Evolutionary conservation across 2,113 vertebrate genomes (phyloP).

Genomic region (Urocolius indicus): DNA sequence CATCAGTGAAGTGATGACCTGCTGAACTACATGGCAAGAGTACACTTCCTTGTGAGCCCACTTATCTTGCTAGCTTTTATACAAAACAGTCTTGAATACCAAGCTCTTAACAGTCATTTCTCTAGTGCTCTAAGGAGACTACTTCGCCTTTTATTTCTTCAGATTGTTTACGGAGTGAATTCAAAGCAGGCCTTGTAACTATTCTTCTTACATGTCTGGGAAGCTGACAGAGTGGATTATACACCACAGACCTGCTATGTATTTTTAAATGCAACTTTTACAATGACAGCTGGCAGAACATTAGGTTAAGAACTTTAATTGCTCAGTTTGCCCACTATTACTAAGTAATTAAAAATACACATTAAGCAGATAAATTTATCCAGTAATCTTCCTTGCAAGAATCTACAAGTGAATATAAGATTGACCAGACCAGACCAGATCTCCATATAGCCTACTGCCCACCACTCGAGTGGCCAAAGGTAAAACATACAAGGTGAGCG

Average conservation of each 20-base stretch:
- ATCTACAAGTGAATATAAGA: not conserved
- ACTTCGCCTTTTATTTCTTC: not conserved
- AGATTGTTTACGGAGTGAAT: not conserved
- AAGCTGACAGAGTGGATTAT: not conserved
- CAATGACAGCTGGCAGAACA: not conserved
- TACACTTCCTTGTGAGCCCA: not conserved
- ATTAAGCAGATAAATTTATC: not conserved
- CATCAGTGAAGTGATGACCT: not conserved
- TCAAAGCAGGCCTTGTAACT: not conserved
- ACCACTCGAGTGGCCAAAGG: not conserved
- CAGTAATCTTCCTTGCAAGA: not conserved
- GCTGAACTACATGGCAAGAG: not conserved
- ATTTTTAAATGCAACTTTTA: not conserved
- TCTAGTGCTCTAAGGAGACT: not conserved
- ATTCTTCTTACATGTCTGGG: not conserved
- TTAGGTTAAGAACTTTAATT: not conserved
- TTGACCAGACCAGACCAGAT: not conserved
- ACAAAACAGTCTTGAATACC: not conserved
- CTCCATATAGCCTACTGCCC: rapidly evolving
- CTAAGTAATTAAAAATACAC: not conserved
- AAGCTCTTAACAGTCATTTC: not conserved
- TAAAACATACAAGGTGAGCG: rapidly evolving
- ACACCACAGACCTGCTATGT: not conserved
- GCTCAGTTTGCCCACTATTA: not conserved
- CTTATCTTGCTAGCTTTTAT: not conserved